Conservation (phyloP, 1,140 invertebrate species). For the Pygmarrhopalites habei region DNA sequence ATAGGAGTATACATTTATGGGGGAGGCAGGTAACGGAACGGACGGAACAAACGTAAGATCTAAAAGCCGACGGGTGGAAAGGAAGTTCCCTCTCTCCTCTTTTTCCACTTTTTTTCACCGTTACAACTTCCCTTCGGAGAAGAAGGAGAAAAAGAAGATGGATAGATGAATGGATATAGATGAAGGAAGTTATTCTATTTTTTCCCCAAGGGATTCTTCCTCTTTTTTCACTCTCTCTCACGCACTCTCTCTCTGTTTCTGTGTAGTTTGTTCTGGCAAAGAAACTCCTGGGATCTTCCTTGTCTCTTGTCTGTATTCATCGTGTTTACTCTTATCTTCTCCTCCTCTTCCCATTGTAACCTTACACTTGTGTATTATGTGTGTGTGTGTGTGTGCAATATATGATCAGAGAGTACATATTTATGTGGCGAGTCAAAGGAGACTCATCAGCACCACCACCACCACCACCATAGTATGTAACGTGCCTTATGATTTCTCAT, state of each 20-base stretch:
- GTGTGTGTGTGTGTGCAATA: no score
- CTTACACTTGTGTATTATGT: no score
- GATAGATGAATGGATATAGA: constrained; percentile 4
- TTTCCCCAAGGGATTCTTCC: constrained; percentile 2
- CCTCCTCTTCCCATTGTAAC: background rate
- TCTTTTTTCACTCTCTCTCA: background rate
- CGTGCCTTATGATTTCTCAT: no score
- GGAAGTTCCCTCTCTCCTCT: background rate
- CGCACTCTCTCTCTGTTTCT: no score
- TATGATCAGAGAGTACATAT: no score
- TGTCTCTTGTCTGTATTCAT: background rate
- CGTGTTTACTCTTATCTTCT: background rate
- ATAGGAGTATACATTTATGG: no score
- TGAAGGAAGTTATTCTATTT: constrained; percentile 2
- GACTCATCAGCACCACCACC: no score
- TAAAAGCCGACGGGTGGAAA: background rate
- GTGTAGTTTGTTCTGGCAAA: background rate
- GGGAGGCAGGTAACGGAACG: no score
- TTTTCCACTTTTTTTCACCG: background rate
- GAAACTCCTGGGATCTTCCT: background rate
- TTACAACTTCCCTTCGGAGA: no score
- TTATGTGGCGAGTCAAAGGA: no score
- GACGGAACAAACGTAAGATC: no score
- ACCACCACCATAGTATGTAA: no score
- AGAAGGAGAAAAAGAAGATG: background rate